Base-by-base conservation (phyloP, 2,797 vertebrate genomes). In the Silurus aristotelis region DNA sequence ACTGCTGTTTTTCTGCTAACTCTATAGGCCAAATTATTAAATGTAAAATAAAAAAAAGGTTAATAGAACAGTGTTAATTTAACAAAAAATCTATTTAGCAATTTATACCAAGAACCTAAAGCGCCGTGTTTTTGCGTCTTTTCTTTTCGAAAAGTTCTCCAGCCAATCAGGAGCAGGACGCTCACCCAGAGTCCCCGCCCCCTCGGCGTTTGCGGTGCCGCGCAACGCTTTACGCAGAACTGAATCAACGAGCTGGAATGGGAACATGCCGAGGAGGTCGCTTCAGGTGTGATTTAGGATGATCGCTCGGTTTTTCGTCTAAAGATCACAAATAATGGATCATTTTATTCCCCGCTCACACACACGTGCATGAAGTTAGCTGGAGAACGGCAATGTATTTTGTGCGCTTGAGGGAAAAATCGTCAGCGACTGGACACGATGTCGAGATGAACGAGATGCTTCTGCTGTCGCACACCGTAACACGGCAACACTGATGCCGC, bases 61-160 rank as follows among this genome's bases (percentile, higher is more conserved):
- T 3, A 10, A 8, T 27, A 52, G 48, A 52, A 52, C 48, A 52
- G 48, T 7, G 6, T 19, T 4, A 43, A 43, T 6, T 1, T 0
- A 61, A 12, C 10, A 31, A 52, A 52, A 52, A 8, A 52, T 52
- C 6, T 1, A 6, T 22, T 8, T 7, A 5, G 2, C n/a, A 76
- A 58, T 77, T 27, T 17, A 10, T 31, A 52, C 48, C 48, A 52
- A 52, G 48, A 38, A 77, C 17, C 58, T 60, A 22, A 76, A 10
- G 15, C 25, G 15, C 7, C 17, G 2, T 19, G 55, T 83, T 85
- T 84, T 56, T 70, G 84, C 84, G 77, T 90, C 48, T n/a, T 55
- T 56, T 87, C 83, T 87, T 55, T 95, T 95, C 93, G 93, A 95
- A 96, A 95, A 94, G 92, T 94, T 93, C 83, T 13, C 58, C 15